These are phyloP conservation scores for Papilio xuthus DNA, from an alignment of 1,140 invertebrate genomes.

Conservation along the genomic window DNA sequence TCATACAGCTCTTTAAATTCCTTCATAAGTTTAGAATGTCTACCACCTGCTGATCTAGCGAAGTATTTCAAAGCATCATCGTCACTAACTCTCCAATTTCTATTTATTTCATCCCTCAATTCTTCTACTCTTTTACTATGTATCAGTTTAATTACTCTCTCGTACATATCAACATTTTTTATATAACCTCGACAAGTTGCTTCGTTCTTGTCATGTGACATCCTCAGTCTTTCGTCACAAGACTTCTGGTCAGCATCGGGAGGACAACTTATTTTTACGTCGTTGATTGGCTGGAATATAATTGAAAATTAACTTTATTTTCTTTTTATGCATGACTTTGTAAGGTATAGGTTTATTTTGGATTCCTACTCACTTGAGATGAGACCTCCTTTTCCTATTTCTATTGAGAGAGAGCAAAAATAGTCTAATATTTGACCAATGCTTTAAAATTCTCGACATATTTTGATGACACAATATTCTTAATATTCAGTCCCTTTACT, in stretches of 20 bases:
- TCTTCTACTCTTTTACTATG: not conserved
- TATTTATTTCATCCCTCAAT: not conserved
- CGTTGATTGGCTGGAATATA: slow-evolving; percentile 4
- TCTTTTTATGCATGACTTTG: too few relatives aligned
- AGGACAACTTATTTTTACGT: slow-evolving; percentile 9
- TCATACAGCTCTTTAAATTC: not conserved
- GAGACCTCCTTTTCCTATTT: too few relatives aligned
- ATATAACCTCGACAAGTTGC: not conserved
- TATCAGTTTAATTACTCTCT: not conserved
- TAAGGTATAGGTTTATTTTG: too few relatives aligned
- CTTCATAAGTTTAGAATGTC: not conserved
- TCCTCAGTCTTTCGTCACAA: not conserved
- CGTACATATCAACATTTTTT: not conserved
- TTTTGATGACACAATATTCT: too few relatives aligned
- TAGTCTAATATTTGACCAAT: too few relatives aligned
- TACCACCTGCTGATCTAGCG: not conserved
- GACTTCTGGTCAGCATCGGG: not conserved
- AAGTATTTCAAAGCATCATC: slow-evolving; percentile 5
- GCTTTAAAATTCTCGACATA: too few relatives aligned
- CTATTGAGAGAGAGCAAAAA: too few relatives aligned
- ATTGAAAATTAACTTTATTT: not conserved
- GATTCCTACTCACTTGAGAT: too few relatives aligned
- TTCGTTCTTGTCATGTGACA: not conserved
- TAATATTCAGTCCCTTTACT: too few relatives aligned
- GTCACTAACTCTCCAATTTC: not conserved